Evolutionary conservation across 2,113 vertebrate genomes (phyloP).

Genomic region (Misgurnus anguillicaudatus): DNA sequence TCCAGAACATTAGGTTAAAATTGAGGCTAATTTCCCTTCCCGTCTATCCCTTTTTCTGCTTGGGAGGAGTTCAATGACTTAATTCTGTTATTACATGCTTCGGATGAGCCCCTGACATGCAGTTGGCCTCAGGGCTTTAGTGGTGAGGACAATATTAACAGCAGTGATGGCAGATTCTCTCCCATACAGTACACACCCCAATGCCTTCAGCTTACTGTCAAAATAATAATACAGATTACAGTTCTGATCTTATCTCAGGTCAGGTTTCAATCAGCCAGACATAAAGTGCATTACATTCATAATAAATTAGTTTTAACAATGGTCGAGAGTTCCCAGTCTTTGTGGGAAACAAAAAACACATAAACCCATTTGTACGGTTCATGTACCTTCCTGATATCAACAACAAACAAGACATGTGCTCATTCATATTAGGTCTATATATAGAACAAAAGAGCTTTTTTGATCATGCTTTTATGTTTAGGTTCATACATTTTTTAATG

Average conservation of each 20-base stretch:
- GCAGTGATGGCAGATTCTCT: constrained; percentile 2
- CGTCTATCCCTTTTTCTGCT: constrained; percentile 9
- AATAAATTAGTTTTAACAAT: too few relatives aligned
- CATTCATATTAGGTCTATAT: too few relatives aligned
- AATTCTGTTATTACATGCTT: constrained; percentile 46
- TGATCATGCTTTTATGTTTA: too few relatives aligned
- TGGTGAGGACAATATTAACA: background rate
- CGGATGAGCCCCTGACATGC: constrained; percentile 28
- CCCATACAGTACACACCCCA: constrained; percentile 8
- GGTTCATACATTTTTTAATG: too few relatives aligned
- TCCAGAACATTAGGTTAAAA: constrained; percentile 21
- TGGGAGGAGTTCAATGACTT: constrained; percentile 33
- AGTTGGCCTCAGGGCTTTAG: constrained; percentile 26
- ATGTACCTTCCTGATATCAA: too few relatives aligned
- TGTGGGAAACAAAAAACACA: too few relatives aligned
- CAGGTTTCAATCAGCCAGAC: background rate
- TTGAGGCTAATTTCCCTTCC: background rate
- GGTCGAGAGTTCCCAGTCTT: too few relatives aligned
- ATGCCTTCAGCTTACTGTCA: constrained; percentile 1
- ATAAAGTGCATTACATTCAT: too few relatives aligned
- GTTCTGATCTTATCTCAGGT: background rate
- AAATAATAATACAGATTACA: background rate
- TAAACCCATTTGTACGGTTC: too few relatives aligned
- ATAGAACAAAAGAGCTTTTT: too few relatives aligned
- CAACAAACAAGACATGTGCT: too few relatives aligned